These are phyloP conservation scores for Rhabditoides inermis DNA, from an alignment of 2,888 invertebrate genomes.

Conservation along the genomic window DNA sequence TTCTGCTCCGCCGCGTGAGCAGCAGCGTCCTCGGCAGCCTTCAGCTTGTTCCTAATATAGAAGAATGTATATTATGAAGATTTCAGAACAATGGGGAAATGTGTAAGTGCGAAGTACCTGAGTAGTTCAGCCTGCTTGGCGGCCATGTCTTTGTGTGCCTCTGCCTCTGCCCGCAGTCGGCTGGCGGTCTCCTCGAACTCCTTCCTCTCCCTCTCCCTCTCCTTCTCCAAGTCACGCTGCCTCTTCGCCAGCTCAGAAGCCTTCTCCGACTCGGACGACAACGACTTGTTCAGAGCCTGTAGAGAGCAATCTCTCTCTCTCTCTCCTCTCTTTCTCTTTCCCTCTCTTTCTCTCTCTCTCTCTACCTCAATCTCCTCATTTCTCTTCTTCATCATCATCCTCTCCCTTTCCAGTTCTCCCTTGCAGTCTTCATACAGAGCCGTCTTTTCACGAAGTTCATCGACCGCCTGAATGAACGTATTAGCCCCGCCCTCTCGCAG, in stretches of 20 bases:
- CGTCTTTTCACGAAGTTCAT: no score
- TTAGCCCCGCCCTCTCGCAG: constrained; percentile 19
- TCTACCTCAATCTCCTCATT: constrained; percentile 39
- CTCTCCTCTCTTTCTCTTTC: no score
- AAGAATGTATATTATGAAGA: no score
- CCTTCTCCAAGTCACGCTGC: constrained; percentile 21
- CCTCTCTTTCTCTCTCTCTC: no score
- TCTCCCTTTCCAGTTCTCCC: constrained; percentile 31
- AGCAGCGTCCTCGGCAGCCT: constrained; percentile 2
- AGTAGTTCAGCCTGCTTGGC: constrained; percentile 19
- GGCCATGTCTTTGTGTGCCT: constrained; percentile 6
- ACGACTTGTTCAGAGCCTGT: background rate
- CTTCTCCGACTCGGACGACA: background rate
- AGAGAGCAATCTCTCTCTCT: background rate
- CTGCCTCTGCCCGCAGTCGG: background rate
- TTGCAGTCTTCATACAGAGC: constrained; percentile 31
- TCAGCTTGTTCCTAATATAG: no score
- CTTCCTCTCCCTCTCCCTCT: constrained; percentile 22
- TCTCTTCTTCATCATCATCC: constrained; percentile 27
- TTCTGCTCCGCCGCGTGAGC: background rate
- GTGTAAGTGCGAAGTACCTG: no score
- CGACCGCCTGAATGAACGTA: background rate
- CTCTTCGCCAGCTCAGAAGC: background rate
- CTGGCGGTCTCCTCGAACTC: constrained; percentile 27
- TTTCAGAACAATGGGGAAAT: no score